Conservation (phyloP, 2,888 invertebrate species). For the Pachymerium ferrugineum region DNA sequence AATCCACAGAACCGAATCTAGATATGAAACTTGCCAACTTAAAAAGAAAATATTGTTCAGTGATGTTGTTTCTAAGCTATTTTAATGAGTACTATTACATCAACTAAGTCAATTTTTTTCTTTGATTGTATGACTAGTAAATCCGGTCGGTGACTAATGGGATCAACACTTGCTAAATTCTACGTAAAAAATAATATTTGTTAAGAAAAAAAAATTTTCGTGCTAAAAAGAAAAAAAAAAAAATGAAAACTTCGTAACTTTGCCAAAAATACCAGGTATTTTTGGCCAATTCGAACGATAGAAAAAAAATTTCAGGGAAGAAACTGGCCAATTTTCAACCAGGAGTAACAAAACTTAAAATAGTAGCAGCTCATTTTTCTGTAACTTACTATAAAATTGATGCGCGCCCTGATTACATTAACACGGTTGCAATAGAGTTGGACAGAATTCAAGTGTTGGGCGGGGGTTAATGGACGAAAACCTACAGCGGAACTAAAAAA, state of each 20-base stretch:
- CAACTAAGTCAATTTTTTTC: slow-evolving; percentile 29
- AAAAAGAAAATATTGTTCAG: not conserved
- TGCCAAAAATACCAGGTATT: no score
- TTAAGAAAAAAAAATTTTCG: no score
- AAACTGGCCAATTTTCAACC: not conserved
- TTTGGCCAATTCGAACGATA: not conserved
- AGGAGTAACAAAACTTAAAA: not conserved
- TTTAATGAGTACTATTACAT: not conserved
- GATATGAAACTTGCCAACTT: slow-evolving; percentile 51
- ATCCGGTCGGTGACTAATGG: slow-evolving; percentile 51
- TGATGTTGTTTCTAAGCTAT: not conserved
- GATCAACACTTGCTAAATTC: slow-evolving; percentile 55
- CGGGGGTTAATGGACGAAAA: slow-evolving; percentile 31
- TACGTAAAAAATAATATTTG: slow-evolving; percentile 44
- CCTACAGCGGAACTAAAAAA: slow-evolving; percentile 45
- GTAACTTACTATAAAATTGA: slow-evolving; percentile 56
- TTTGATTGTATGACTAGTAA: slow-evolving; percentile 51
- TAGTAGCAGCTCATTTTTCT: slow-evolving; percentile 9
- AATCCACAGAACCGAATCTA: slow-evolving; percentile 59
- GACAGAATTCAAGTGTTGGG: slow-evolving; percentile 42
- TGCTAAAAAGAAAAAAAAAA: no score
- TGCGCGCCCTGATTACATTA: slow-evolving; percentile 58
- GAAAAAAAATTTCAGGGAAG: not conserved
- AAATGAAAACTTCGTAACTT: no score
- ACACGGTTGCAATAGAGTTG: slow-evolving; percentile 52